These are phyloP conservation scores for Tapirus terrestris DNA, from an alignment of 2,113 vertebrate genomes.

Conservation along the genomic window DNA sequence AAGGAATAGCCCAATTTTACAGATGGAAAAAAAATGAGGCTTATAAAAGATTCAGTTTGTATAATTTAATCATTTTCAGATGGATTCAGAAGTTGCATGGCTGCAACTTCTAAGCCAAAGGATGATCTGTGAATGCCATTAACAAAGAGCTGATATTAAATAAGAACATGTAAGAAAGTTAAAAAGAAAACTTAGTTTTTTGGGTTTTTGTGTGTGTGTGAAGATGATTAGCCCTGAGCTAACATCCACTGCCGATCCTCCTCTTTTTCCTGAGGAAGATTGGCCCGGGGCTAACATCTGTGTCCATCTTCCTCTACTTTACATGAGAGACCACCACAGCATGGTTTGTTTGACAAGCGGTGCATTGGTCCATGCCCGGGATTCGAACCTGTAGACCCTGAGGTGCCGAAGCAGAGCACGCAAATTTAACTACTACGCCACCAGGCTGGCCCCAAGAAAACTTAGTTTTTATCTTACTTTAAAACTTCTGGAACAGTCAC, in stretches of 20 bases:
- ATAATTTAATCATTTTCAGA: background rate
- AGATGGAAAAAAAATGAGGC: background rate
- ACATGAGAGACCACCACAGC: no score
- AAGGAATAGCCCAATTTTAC: slow-evolving; percentile 20
- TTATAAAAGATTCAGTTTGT: slow-evolving; percentile 37
- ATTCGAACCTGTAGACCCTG: no score
- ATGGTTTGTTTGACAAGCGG: no score
- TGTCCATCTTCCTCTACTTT: no score
- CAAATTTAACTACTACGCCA: no score
- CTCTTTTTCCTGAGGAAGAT: no score
- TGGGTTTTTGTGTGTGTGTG: no score
- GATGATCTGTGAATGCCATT: background rate
- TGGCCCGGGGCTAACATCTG: no score
- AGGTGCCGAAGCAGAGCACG: no score
- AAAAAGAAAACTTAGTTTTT: background rate
- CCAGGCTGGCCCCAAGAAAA: background rate
- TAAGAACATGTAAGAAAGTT: background rate
- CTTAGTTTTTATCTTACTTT: slow-evolving; percentile 14
- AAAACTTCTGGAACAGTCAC: background rate
- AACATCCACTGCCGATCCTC: no score
- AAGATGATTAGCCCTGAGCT: no score
- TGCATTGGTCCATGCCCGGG: no score
- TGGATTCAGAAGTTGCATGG: background rate
- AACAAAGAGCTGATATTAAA: slow-evolving; percentile 23
- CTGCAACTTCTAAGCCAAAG: background rate